phyloP scores from a whole-genome alignment of 2,888 invertebrate species.

The Mystacides longicornis region DNA sequence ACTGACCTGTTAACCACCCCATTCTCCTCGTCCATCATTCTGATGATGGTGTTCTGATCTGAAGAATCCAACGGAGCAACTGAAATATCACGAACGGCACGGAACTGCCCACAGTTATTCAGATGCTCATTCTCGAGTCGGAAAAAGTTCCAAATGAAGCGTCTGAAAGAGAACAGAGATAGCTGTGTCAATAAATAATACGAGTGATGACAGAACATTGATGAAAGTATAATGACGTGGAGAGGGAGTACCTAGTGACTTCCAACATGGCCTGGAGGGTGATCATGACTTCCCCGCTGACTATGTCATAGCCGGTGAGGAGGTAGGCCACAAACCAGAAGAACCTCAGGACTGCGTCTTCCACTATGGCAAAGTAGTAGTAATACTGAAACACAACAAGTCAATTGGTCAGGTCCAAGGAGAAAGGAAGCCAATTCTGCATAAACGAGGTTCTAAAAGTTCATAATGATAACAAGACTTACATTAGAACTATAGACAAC shows the following conservation, averaged over 20 bases:
- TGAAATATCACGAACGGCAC: slow-evolving; percentile 96
- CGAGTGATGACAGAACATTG: no score
- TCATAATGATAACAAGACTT: slow-evolving; percentile 60
- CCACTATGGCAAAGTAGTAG: slow-evolving; percentile 94
- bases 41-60: slow-evolving; percentile 80
- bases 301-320: slow-evolving; percentile 68
- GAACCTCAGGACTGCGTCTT: slow-evolving; percentile 89
- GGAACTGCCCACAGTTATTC: slow-evolving; percentile 98
- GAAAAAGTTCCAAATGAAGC: slow-evolving; percentile 99
- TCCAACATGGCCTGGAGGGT: slow-evolving; percentile 78
- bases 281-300: slow-evolving; percentile 74
- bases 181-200: no score
- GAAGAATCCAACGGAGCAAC: slow-evolving; percentile 90
- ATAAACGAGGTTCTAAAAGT: background rate
- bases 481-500: slow-evolving; percentile 91
- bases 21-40: slow-evolving; percentile 94
- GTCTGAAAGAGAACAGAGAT: slow-evolving; percentile 44
- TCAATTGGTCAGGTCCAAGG: no score
- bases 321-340: slow-evolving; percentile 87
- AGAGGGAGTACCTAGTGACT: slow-evolving; percentile 77
- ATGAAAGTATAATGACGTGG: no score
- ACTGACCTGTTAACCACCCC: slow-evolving; percentile 69
- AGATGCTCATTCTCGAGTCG: slow-evolving; percentile 98
- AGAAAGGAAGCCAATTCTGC: no score
- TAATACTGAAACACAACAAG: slow-evolving; percentile 57